phyloP scores from a whole-genome alignment of 2,797 vertebrate genomes.

The Phalanger gymnotis region DNA sequence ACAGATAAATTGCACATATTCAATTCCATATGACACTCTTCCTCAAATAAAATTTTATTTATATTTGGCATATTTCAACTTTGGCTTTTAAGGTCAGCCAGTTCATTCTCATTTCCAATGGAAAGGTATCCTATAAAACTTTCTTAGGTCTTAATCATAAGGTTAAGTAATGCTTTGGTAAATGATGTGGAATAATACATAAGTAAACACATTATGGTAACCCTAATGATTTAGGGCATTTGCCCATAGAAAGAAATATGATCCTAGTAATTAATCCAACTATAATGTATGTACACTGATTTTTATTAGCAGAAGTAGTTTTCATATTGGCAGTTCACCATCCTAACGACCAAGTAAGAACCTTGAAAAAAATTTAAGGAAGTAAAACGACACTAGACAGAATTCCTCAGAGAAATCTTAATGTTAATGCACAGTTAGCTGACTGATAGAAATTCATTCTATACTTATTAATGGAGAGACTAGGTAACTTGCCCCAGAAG shows the following conservation, averaged over 20 bases:
- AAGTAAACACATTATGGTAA: background rate
- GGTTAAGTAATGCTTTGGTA: constrained; percentile 26
- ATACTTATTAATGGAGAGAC: background rate
- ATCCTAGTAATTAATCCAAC: background rate
- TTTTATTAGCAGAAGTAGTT: background rate
- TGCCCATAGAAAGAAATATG: constrained; percentile 7
- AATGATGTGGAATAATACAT: background rate
- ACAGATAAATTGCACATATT: background rate
- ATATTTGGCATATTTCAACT: background rate
- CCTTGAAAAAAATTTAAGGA: background rate
- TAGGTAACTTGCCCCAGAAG: background rate
- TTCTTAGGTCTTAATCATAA: background rate
- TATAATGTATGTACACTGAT: background rate
- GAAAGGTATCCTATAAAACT: constrained; percentile 14
- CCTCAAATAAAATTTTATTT: background rate
- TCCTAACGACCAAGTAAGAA: background rate
- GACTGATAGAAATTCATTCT: background rate
- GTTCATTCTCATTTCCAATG: background rate
- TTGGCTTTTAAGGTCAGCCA: background rate
- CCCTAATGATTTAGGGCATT: background rate
- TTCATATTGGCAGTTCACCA: background rate
- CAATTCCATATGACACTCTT: constrained; percentile 15
- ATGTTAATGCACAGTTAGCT: background rate
- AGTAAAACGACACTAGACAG: background rate
- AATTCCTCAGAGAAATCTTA: background rate